phyloP scores from a whole-genome alignment of 2,113 vertebrate species.

The Alouatta palliata region DNA sequence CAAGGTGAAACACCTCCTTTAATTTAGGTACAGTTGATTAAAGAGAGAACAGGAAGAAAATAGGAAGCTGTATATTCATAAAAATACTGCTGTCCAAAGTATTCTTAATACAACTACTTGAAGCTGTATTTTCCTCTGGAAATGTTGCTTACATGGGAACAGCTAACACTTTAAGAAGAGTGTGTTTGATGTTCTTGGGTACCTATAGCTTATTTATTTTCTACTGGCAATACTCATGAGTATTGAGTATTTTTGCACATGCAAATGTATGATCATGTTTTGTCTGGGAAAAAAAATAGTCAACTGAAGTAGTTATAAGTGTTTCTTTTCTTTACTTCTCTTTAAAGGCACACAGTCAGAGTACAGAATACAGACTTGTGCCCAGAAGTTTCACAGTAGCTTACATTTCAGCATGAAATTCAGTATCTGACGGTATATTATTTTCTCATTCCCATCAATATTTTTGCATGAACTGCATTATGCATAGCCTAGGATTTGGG shows the following conservation, averaged over 20 bases:
- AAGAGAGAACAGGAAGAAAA: neutral
- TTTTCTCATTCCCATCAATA: constrained; percentile 11
- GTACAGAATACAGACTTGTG: neutral
- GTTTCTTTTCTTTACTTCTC: constrained; percentile 2
- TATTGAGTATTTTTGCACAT: neutral
- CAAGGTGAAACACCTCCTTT: neutral
- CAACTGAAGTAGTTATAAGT: neutral
- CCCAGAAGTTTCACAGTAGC: neutral
- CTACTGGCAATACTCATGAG: neutral
- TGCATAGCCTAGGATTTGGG: neutral
- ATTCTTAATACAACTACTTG: neutral
- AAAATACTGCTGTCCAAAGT: neutral
- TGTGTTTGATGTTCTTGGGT: neutral
- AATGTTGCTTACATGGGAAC: neutral
- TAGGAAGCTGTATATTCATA: neutral
- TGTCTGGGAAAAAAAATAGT: neutral
- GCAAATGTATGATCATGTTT: neutral
- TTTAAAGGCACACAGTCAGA: neutral
- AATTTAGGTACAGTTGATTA: neutral
- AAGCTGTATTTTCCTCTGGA: neutral
- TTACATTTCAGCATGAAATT: constrained; percentile 25
- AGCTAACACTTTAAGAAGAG: neutral
- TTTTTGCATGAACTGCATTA: neutral
- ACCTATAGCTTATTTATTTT: neutral
- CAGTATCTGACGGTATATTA: neutral